phyloP scores from a whole-genome alignment of 2,888 invertebrate species.

The Corythucha ciliata region DNA sequence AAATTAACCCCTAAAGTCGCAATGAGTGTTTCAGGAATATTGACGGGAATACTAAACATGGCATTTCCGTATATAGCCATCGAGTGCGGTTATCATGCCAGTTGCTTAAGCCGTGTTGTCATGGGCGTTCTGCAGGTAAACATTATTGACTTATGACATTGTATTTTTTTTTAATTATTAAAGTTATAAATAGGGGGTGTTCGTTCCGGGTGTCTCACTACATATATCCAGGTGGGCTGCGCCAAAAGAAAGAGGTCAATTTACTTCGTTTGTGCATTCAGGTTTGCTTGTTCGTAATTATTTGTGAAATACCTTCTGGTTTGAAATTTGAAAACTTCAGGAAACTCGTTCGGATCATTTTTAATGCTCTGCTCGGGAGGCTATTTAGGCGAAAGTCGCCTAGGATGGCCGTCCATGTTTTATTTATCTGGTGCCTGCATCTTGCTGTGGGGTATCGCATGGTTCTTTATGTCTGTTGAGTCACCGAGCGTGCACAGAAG shows the following conservation, averaged over 20 bases:
- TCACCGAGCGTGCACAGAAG: slow-evolving; percentile 52
- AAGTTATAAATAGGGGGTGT: slow-evolving; percentile 52
- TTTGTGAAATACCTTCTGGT: too few relatives aligned
- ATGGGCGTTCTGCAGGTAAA: slow-evolving; percentile 56
- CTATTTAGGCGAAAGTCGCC: too few relatives aligned
- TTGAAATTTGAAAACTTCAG: too few relatives aligned
- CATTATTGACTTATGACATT: neutral
- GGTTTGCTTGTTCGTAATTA: slow-evolving; percentile 29
- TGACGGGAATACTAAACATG: slow-evolving; percentile 58
- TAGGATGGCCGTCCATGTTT: too few relatives aligned
- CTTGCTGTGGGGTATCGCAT: slow-evolving; percentile 51
- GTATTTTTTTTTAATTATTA: slow-evolving; percentile 8
- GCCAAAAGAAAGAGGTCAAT: slow-evolving; percentile 55
- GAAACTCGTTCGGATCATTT: too few relatives aligned
- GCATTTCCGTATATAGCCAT: slow-evolving; percentile 42
- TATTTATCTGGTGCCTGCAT: too few relatives aligned
- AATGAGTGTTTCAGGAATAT: slow-evolving; percentile 50
- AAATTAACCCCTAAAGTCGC: slow-evolving; percentile 64
- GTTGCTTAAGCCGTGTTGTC: slow-evolving; percentile 55
- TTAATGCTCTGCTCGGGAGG: too few relatives aligned
- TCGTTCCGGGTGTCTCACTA: slow-evolving; percentile 58
- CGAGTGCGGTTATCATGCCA: slow-evolving; percentile 51
- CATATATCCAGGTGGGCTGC: slow-evolving; percentile 65
- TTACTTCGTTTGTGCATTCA: slow-evolving; percentile 40
- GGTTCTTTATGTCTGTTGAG: slow-evolving; percentile 54